These are phyloP conservation scores for Cheilosia vernalis DNA, from an alignment of 2,888 invertebrate species.

Conservation along the genomic window DNA sequence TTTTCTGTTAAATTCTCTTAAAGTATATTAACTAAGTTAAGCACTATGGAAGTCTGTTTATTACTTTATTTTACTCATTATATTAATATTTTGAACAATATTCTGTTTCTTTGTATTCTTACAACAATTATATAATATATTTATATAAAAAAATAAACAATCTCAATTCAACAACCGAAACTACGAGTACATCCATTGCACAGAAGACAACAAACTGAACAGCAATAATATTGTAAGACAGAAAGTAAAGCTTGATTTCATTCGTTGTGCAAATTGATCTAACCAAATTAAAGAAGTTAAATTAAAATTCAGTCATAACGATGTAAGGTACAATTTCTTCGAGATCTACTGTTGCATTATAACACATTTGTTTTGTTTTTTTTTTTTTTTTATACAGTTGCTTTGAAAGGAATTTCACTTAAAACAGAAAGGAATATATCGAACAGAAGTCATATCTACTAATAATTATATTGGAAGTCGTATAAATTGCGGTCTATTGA, in stretches of 20 bases:
- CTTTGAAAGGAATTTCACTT: slow-evolving; percentile 21
- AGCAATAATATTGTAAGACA: slow-evolving; percentile 14
- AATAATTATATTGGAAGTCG: slow-evolving; percentile 31
- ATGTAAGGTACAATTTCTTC: slow-evolving; percentile 70
- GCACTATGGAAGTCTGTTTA: slow-evolving; percentile 74
- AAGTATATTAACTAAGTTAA: slow-evolving; percentile 56
- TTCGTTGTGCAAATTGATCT: slow-evolving; percentile 66
- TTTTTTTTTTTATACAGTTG: slow-evolving; percentile 16
- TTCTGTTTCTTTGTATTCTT: slow-evolving; percentile 30
- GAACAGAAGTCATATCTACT: background rate
- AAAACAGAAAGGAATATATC: background rate
- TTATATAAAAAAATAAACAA: slow-evolving; percentile 63
- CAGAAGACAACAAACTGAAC: slow-evolving; percentile 15
- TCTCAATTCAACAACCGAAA: slow-evolving; percentile 61
- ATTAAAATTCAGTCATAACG: slow-evolving; percentile 61
- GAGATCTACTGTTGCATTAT: slow-evolving; percentile 64
- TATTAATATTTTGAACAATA: slow-evolving; percentile 54
- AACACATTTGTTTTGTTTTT: slow-evolving; percentile 42
- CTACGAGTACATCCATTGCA: slow-evolving; percentile 59
- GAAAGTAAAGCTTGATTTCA: slow-evolving; percentile 51
- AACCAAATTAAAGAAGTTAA: slow-evolving; percentile 19
- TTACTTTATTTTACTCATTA: slow-evolving; percentile 63
- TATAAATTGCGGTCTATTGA: slow-evolving; percentile 24
- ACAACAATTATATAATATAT: slow-evolving; percentile 57
- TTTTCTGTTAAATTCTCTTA: slow-evolving; percentile 41